A percentile compares a stretch with the other conserved stretches of the same genome.
These are phyloP conservation scores for Paralvinella palmiformis DNA, from an alignment of 1,140 invertebrate genomes.

Conservation along the genomic window DNA sequence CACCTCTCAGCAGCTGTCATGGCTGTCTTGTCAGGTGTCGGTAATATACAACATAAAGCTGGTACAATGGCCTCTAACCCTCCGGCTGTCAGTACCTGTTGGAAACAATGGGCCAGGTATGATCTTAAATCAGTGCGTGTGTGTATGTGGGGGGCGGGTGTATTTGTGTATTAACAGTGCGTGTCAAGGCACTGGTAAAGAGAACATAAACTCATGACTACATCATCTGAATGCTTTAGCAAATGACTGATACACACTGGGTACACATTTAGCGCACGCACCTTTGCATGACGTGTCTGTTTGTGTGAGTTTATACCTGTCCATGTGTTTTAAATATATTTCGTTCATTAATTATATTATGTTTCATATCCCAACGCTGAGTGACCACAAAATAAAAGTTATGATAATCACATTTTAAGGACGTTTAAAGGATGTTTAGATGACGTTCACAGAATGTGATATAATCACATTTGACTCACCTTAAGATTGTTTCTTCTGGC, in stretches of 20 bases:
- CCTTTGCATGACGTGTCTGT: not conserved
- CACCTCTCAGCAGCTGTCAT: constrained; percentile 19
- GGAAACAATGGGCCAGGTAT: not conserved
- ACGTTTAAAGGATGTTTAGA: not conserved
- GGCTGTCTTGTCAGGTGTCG: constrained; percentile 18
- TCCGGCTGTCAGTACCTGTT: constrained; percentile 13
- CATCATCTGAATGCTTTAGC: too few species aligned
- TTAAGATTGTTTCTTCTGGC: constrained; percentile 17
- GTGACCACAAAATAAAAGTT: not conserved
- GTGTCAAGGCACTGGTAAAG: too few species aligned
- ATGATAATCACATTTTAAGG: not conserved
- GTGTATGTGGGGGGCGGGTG: too few species aligned
- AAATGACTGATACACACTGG: too few species aligned
- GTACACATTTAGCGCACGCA: too few species aligned
- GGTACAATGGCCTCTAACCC: constrained; percentile 18
- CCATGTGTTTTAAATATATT: not conserved
- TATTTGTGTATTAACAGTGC: too few species aligned
- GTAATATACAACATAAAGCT: constrained; percentile 17
- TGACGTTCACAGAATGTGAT: not conserved
- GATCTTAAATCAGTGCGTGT: not conserved
- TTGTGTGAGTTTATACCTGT: not conserved
- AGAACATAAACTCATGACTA: too few species aligned
- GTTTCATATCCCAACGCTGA: not conserved
- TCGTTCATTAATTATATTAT: not conserved
- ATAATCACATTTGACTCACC: constrained; percentile 9